Base-by-base conservation (phyloP, 2,797 vertebrate genomes). In the Tragelaphus eurycerus region DNA sequence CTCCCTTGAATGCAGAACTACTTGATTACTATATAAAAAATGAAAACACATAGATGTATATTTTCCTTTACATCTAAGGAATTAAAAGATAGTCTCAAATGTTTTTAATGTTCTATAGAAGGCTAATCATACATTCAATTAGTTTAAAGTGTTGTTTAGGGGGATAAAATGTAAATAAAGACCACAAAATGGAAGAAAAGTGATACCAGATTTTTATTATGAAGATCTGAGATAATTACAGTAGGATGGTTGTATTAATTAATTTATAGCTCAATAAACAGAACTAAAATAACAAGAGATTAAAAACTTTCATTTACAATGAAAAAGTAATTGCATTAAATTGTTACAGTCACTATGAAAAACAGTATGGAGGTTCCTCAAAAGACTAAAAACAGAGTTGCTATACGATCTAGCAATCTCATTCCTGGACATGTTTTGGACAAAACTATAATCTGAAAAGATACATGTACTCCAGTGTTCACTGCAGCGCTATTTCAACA, bases 251-350 rank as follows among this genome's bases (percentile, higher is more conserved):
- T 38, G 13, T 55, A 85, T 48, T 38, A 93, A 96, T 84, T 27
- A 89, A 88, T 50, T 52, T 90, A 74, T 23, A 71, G 92, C 48
- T 94, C 86, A 97, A 91, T 76, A 88, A 93, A 59, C 21, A 95
- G 60, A 95, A 81, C 6, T 85, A 19, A 96, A 92, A 25, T 15
- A 21, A 78, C 46, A 95, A 93, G 84, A 96, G 76, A 89, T 82
- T 87, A 64, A 93, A 94, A 97, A 86, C 6, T 16, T 95, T 8
- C 19, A 64, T n/a, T 86, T 97, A 90, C 27, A 71, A 78, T 83
- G 48, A 93, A 95, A 94, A 96, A 52, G 16, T 93, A 96, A 67
- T 94, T 84, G 54, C 7, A n/a, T 67, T 86, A 92, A 79, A n/a
- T n/a, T 79, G 29, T 2, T n/a, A 5, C 16, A 79, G 29, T 31